phyloP scores from a whole-genome alignment of 2,888 invertebrate genomes.

The Calameuta idolon region DNA sequence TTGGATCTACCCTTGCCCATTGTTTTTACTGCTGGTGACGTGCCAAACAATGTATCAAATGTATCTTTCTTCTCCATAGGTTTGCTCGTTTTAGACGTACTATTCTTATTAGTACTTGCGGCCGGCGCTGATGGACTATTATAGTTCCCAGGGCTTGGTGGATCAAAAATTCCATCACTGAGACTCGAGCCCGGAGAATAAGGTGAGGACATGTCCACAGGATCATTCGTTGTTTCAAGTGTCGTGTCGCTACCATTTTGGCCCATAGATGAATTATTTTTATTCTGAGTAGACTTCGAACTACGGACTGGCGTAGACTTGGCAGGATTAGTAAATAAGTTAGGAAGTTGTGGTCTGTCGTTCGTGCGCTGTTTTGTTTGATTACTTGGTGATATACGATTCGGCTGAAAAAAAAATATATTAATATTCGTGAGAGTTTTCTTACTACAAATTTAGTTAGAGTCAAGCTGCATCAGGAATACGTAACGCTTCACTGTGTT shows the following conservation, averaged over 20 bases:
- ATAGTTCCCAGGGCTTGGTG: slow-evolving; percentile 70
- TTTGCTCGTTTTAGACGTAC: slow-evolving; percentile 47
- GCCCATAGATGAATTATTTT: slow-evolving; percentile 53
- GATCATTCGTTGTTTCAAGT: slow-evolving; percentile 67
- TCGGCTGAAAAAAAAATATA: slow-evolving; percentile 39
- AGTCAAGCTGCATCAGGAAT: neutral
- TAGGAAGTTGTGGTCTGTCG: slow-evolving; percentile 56
- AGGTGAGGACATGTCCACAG: slow-evolving; percentile 83
- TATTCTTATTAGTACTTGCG: slow-evolving; percentile 38
- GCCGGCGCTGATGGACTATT: slow-evolving; percentile 43
- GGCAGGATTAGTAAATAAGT: slow-evolving; percentile 56
- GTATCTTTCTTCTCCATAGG: slow-evolving; percentile 65
- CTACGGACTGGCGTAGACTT: slow-evolving; percentile 43
- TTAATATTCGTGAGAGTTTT: neutral
- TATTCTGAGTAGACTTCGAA: slow-evolving; percentile 46
- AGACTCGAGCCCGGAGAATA: slow-evolving; percentile 92
- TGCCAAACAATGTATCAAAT: slow-evolving; percentile 77
- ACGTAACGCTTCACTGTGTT: neutral
- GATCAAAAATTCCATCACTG: slow-evolving; percentile 88
- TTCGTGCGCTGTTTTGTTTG: slow-evolving; percentile 51
- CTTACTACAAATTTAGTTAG: neutral
- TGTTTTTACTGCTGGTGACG: slow-evolving; percentile 65
- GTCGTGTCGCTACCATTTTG: slow-evolving; percentile 65
- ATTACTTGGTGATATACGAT: slow-evolving; percentile 57
- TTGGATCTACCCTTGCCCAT: slow-evolving; percentile 52